These are phyloP conservation scores for Chromobotia macracanthus DNA, from an alignment of 2,797 vertebrate species.

Conservation along the genomic window DNA sequence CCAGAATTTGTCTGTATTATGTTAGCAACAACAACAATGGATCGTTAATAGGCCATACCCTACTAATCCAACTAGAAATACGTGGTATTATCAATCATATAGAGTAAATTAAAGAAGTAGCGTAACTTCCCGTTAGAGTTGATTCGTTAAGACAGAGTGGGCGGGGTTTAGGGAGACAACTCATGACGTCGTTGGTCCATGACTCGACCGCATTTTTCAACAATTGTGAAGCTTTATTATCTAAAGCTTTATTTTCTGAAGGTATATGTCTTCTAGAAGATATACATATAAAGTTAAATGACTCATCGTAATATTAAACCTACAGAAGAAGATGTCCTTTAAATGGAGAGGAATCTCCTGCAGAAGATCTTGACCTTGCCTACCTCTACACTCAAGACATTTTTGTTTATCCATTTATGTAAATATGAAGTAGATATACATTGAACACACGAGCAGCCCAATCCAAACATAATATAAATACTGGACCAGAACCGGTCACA, in stretches of 20 bases:
- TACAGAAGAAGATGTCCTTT: too few species aligned
- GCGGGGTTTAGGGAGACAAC: not conserved
- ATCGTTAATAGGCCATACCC: not conserved
- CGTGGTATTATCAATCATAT: not conserved
- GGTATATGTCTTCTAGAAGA: not conserved
- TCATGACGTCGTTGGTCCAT: not conserved
- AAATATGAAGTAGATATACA: too few species aligned
- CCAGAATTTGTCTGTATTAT: not conserved
- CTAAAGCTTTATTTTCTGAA: not conserved
- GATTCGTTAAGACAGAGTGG: slow-evolving; percentile 1
- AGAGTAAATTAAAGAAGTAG: not conserved
- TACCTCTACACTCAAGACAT: too few species aligned
- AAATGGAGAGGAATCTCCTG: too few species aligned
- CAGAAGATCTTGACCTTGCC: too few species aligned
- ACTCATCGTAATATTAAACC: too few species aligned
- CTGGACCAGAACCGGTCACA: too few species aligned
- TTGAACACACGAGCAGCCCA: too few species aligned
- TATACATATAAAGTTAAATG: not conserved
- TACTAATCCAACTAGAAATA: too few species aligned
- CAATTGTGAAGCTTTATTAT: not conserved
- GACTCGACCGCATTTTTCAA: not conserved
- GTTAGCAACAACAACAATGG: not conserved
- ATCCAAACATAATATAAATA: too few species aligned
- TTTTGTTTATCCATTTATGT: too few species aligned
- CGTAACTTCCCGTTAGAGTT: slow-evolving; percentile 19